Conservation (phyloP, 2,888 invertebrate genomes). For the Xanthorhoe designata region DNA sequence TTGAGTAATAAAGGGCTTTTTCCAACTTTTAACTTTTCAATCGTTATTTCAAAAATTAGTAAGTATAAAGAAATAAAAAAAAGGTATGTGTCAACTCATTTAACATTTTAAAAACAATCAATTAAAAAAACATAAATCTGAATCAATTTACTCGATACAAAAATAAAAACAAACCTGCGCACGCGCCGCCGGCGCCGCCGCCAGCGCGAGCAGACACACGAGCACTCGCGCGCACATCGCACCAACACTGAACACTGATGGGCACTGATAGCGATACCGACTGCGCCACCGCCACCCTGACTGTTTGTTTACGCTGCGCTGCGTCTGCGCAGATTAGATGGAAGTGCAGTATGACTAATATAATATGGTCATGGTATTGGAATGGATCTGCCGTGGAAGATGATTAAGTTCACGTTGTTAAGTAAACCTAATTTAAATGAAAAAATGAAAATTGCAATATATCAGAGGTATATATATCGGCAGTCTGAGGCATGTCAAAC, state of each 20-base stretch:
- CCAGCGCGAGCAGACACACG: conserved; percentile 45
- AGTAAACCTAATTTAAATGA: too few relatives aligned
- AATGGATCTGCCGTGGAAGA: too few relatives aligned
- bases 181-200: conserved; percentile 3
- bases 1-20: too few relatives aligned
- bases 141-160: background rate
- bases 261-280: conserved; percentile 17
- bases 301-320: conserved; percentile 38
- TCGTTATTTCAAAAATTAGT: too few relatives aligned
- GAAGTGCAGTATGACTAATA: background rate
- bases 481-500: too few relatives aligned
- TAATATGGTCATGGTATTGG: background rate
- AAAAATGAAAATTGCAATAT: too few relatives aligned
- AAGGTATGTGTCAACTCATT: background rate
- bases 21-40: too few relatives aligned
- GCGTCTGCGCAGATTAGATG: conserved; percentile 4
- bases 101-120: too few relatives aligned
- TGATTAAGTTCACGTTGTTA: too few relatives aligned
- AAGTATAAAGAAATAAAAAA: background rate
- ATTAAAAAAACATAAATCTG: background rate
- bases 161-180: conserved; percentile 27
- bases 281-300: conserved; percentile 32
- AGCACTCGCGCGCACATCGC: conserved; percentile 63
- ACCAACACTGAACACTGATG: conserved; percentile 43
- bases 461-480: too few relatives aligned